phyloP scores from a whole-genome alignment of 2,888 invertebrate species.

The Hoplodrina blanda region DNA sequence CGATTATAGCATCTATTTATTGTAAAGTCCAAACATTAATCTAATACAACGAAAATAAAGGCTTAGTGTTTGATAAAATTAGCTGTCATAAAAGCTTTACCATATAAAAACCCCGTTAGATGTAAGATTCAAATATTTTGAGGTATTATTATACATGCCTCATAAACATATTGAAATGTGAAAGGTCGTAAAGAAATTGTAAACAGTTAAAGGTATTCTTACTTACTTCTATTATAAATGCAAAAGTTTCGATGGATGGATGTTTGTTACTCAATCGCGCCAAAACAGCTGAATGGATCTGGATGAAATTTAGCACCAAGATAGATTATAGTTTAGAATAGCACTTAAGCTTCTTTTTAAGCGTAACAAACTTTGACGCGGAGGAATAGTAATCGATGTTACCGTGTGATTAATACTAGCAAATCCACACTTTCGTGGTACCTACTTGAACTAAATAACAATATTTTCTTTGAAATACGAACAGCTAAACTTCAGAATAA shows the following conservation, averaged over 20 bases:
- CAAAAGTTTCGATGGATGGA: too few relatives aligned
- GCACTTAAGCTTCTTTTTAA: too few relatives aligned
- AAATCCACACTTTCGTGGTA: constrained; percentile 32
- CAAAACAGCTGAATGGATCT: too few relatives aligned
- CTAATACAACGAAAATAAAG: constrained; percentile 40
- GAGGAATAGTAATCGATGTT: too few relatives aligned
- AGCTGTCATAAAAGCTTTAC: constrained; percentile 29
- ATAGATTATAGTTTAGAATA: too few relatives aligned
- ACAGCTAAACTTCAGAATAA: constrained; percentile 45
- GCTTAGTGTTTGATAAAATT: constrained; percentile 30
- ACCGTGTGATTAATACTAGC: constrained; percentile 19
- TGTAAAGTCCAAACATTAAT: constrained; percentile 49
- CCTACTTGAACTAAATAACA: constrained; percentile 24
- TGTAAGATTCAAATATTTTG: background rate
- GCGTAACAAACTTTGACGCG: too few relatives aligned
- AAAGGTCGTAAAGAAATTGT: constrained; percentile 12
- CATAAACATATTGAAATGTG: constrained; percentile 31
- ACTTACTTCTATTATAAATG: too few relatives aligned
- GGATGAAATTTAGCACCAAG: too few relatives aligned
- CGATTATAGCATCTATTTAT: constrained; percentile 47
- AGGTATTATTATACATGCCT: constrained; percentile 5
- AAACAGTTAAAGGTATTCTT: constrained; percentile 15
- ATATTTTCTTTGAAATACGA: constrained; percentile 39
- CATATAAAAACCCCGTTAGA: constrained; percentile 1
- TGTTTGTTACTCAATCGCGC: too few relatives aligned